These are phyloP conservation scores for human (Homo sapiens) DNA, from an alignment of 2,113 vertebrate species.

Conservation along the genomic window DNA sequence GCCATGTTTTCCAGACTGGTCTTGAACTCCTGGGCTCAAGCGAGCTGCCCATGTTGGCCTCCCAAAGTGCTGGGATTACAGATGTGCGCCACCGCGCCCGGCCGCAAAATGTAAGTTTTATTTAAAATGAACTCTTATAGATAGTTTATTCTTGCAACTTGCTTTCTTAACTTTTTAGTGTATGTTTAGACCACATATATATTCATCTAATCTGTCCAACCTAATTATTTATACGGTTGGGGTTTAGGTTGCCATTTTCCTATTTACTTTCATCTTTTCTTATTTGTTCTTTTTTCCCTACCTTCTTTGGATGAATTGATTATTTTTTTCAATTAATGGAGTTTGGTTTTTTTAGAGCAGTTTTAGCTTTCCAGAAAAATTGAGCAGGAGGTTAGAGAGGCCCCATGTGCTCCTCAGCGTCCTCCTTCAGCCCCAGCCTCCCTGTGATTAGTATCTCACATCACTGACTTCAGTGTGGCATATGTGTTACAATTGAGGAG, in stretches of 20 bases:
- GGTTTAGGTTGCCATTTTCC: neutral
- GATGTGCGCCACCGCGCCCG: accelerated
- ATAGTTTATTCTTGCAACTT: neutral
- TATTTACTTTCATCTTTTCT: neutral
- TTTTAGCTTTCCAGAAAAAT: neutral
- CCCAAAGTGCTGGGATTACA: too few relatives aligned
- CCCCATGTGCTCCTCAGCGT: accelerated
- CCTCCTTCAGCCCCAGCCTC: accelerated
- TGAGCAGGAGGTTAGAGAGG: neutral
- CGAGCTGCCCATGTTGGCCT: too few relatives aligned
- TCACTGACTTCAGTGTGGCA: accelerated
- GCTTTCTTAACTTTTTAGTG: neutral
- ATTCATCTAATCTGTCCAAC: neutral
- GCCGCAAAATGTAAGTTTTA: too few relatives aligned
- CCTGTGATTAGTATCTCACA: accelerated
- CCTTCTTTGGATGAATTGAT: neutral
- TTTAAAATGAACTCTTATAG: neutral
- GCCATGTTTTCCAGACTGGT: too few relatives aligned
- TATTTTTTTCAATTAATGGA: neutral
- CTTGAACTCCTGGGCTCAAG: too few relatives aligned
- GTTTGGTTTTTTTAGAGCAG: neutral
- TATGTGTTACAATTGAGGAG: accelerated
- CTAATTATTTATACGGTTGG: neutral
- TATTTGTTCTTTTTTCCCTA: neutral
- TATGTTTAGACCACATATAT: neutral